A percentile compares a stretch with the other conserved stretches of the same genome.
Conservation (phyloP, 2,113 vertebrate species). For the Lepisosteus osseus region DNA sequence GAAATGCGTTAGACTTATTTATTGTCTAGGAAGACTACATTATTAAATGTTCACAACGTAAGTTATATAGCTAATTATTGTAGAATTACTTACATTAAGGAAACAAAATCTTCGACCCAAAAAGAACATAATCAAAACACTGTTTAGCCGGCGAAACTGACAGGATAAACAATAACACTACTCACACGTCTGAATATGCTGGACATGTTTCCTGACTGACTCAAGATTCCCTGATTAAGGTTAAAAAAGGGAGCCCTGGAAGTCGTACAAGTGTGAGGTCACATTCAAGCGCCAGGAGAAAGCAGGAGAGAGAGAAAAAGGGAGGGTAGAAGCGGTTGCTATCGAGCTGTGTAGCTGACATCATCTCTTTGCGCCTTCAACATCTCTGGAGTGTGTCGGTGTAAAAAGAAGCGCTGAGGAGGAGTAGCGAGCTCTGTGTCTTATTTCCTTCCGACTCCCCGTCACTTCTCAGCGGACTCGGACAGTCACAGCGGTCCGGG, state of each 20-base stretch:
- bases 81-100: no score
- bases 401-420: slow-evolving; percentile 8
- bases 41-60: no score
- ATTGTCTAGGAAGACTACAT: no score
- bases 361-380: slow-evolving; percentile 50
- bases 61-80: no score
- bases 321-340: slow-evolving; percentile 31
- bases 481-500: background rate
- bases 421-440: slow-evolving; percentile 12
- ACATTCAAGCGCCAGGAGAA: slow-evolving; percentile 20
- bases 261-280: slow-evolving; percentile 11
- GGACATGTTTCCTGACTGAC: no score
- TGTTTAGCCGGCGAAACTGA: no score
- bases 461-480: slow-evolving; percentile 14
- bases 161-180: no score
- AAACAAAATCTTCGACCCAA: no score
- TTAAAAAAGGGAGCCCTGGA: background rate
- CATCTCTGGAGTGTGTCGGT: slow-evolving; percentile 30
- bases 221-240: no score
- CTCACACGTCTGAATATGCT: no score
- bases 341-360: slow-evolving; percentile 17
- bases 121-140: no score
- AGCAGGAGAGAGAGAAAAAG: slow-evolving; percentile 11
- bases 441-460: slow-evolving; percentile 20
- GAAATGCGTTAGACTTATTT: no score